These are phyloP conservation scores for Equus przewalskii DNA, from an alignment of 2,113 vertebrate genomes.

Conservation along the genomic window DNA sequence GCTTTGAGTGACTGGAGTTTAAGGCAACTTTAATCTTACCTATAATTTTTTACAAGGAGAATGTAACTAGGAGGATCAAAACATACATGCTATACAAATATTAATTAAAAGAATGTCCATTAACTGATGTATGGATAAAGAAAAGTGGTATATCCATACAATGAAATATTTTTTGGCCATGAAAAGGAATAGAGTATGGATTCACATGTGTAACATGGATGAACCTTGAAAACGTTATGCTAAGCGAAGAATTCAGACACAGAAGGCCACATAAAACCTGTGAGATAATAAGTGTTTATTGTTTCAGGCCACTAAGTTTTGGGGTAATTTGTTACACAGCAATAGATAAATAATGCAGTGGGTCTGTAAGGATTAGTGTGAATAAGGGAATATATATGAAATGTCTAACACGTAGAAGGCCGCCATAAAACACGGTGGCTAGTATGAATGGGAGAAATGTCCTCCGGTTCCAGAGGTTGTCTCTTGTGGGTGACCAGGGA, in stretches of 20 bases:
- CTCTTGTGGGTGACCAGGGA: background rate
- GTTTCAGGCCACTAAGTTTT: background rate
- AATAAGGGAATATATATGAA: background rate
- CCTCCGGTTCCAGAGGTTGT: background rate
- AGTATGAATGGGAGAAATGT: background rate
- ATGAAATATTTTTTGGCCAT: background rate
- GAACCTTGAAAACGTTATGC: background rate
- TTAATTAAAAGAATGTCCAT: background rate
- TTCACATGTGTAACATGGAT: background rate
- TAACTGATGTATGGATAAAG: background rate
- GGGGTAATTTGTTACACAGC: background rate
- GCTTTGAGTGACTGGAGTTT: background rate
- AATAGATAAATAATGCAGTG: background rate
- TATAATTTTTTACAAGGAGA: background rate
- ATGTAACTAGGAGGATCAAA: background rate
- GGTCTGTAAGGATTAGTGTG: background rate
- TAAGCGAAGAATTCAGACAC: background rate
- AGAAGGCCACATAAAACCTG: background rate
- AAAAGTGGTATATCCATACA: background rate
- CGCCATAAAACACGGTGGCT: background rate
- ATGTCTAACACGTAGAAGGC: background rate
- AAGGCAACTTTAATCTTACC: background rate
- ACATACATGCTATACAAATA: background rate
- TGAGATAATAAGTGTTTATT: background rate
- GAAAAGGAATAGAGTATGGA: background rate